Base-by-base conservation (phyloP, 2,113 vertebrate genomes). In the Glaucidium brasilianum region DNA sequence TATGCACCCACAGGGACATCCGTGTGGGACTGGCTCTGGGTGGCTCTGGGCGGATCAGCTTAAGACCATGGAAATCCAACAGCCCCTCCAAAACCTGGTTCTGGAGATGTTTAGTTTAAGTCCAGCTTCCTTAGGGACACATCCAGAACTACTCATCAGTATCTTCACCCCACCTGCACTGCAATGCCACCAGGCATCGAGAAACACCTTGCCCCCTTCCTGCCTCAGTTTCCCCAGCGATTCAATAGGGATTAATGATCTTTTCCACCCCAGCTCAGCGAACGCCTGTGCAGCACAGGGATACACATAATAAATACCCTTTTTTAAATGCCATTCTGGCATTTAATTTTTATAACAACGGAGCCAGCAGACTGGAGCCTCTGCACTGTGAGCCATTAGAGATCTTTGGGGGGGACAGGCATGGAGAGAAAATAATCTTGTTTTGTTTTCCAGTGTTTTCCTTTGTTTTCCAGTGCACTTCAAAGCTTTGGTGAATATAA, bases 331-430 rank as follows among this genome's bases (percentile, higher is more conserved):
- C 6, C 53, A 34, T 34, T 60, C 10, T 37, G 26, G 3, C 19
- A 18, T 80, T 91, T 56, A 17, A 29, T 66, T 25, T 62, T 72
- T 10, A 1, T 8, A 25, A 43, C 6, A 43, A 34, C 4, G 1
- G 43, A 35, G 35, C 15, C 45, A 39, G 50, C 25, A 43, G 20
- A 32, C 1, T 3, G 10, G 50, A 1, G 1, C 8, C 1, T 27
- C 17, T 58, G 56, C 49, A 26, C 22, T 5, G 3, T 1, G 7
- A 85, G 21, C 43, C 41, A 3, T 22, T 30, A 53, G 21, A 69
- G 80, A 86, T 18, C 34, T 62, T 78, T 12, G 2, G 4, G 16
- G 7, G 29, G 17, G 23, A 11, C 12, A 11, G 16, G 13, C 32
- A 14, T 3, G 11, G 59, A n/a, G 22, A n/a, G 4, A 13, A 68